Base-by-base conservation (phyloP, 2,113 vertebrate species). In the Nycticebus coucang region DNA sequence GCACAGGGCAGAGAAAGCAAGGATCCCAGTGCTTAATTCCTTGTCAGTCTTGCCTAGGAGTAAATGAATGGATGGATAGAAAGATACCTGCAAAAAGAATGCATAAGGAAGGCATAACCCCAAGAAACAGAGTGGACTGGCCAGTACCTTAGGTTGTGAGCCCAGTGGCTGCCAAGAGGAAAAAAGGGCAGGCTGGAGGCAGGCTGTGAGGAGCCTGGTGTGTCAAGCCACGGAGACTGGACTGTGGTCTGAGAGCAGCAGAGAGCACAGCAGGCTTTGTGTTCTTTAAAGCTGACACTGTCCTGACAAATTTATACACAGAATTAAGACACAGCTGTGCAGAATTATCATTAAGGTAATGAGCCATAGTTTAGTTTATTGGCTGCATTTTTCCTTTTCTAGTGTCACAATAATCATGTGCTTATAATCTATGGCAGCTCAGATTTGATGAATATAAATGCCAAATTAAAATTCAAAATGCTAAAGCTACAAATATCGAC, bases 391-490 rank as follows among this genome's bases (percentile, higher is more conserved):
- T 71, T 53, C 74, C 17, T 35, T 79, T 92, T 59, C 19, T 33
- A 75, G 82, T 78, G 41, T 26, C 10, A 14, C 24, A 64, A 19
- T 71, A 24, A 30, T 45, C 41, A 18, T 21, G 14, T 68, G n/a
- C 37, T 85, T 62, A 55, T 28, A 68, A 77, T 62, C 60, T 17
- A 2, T 60, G 41, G 35, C 8, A 28, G 90, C 53, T 90, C 57
- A 33, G 82, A 50, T 45, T 82, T 68, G 28, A 93, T 50, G 12
- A 93, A 37, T 22, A 53, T 10, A 57, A 77, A 60, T 78, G 12
- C 22, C 68, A 89, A 80, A 78, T 87, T 66, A 88, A 93, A 94
- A 87, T 26, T 35, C 60, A 93, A 66, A 86, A 92, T 57, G n/a
- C 59, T 59, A 69, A 79, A 94, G 41, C n/a, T 64, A 53, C 41